These are phyloP conservation scores for Pipistrellus kuhlii DNA, from an alignment of 2,797 vertebrate genomes.

Conservation along the genomic window DNA sequence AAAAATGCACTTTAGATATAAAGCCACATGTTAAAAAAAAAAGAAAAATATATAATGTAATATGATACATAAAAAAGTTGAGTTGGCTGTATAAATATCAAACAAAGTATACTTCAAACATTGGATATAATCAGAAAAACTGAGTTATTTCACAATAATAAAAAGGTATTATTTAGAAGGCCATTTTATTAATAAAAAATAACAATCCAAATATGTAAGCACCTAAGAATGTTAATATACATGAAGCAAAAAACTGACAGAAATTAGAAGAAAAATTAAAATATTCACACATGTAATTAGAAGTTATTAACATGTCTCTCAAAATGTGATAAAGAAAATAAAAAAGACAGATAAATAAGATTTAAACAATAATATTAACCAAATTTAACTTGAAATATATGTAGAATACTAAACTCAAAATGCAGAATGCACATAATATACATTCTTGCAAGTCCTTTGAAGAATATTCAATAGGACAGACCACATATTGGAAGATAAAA, in stretches of 20 bases:
- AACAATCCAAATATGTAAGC: not conserved
- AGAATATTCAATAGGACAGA: not conserved
- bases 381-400: conserved; percentile 30
- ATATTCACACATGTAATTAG: not conserved
- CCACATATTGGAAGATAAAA: not conserved
- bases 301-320: not conserved
- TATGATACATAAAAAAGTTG: not conserved
- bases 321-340: conserved; percentile 1
- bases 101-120: not conserved
- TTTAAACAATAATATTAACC: not conserved
- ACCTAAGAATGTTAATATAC: not conserved
- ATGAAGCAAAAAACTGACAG: not conserved
- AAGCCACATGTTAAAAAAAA: not conserved
- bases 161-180: not conserved
- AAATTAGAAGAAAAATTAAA: not conserved
- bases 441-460: not conserved
- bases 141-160: not conserved
- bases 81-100: not conserved
- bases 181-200: not conserved
- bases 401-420: not conserved
- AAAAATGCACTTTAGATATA: not conserved
- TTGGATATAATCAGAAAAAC: not conserved
- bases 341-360: not conserved
- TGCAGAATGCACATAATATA: not conserved
- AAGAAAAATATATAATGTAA: not conserved